phyloP scores from a whole-genome alignment of 53 echinoderm and acorn worm genomes.

The Zoroaster sp. region DNA sequence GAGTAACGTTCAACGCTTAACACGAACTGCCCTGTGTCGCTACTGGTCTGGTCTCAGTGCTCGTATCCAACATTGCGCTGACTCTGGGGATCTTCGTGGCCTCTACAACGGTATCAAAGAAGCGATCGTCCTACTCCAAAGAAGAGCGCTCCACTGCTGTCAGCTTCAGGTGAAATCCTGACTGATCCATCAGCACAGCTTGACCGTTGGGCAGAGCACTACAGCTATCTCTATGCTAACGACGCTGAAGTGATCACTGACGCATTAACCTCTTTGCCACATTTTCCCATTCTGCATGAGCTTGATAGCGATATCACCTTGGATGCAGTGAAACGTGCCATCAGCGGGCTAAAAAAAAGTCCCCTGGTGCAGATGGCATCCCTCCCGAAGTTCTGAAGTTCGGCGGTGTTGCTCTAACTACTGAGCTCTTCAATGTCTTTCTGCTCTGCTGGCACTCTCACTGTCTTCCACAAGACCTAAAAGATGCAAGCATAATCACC shows the following conservation, averaged over 20 bases:
- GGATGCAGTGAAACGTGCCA: slow-evolving; percentile 23
- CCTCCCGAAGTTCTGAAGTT: slow-evolving; percentile 6
- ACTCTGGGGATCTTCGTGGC: slow-evolving; percentile 10
- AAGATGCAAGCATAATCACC: slow-evolving; percentile 15
- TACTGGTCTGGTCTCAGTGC: not conserved
- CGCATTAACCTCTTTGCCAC: not conserved
- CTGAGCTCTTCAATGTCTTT: not conserved
- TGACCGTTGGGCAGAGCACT: slow-evolving; percentile 26
- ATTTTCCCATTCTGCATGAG: slow-evolving; percentile 2
- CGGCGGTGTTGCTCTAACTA: not conserved
- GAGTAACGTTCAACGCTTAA: not conserved
- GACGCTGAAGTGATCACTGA: not conserved
- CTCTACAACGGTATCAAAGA: slow-evolving; percentile 17
- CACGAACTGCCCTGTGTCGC: not conserved
- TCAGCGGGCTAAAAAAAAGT: slow-evolving; percentile 6
- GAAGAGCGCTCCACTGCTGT: slow-evolving; percentile 26
- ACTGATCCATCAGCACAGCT: slow-evolving; percentile 15
- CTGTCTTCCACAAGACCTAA: slow-evolving; percentile 11
- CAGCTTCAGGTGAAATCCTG: not conserved
- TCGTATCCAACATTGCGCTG: slow-evolving; percentile 11
- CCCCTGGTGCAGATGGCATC: slow-evolving; percentile 17
- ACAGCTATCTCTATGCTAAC: not conserved
- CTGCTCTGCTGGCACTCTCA: not conserved
- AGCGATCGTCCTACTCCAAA: slow-evolving; percentile 19
- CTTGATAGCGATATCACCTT: slow-evolving; percentile 15